Base-by-base conservation (phyloP, 2,797 vertebrate genomes). In the Arvicola amphibius region DNA sequence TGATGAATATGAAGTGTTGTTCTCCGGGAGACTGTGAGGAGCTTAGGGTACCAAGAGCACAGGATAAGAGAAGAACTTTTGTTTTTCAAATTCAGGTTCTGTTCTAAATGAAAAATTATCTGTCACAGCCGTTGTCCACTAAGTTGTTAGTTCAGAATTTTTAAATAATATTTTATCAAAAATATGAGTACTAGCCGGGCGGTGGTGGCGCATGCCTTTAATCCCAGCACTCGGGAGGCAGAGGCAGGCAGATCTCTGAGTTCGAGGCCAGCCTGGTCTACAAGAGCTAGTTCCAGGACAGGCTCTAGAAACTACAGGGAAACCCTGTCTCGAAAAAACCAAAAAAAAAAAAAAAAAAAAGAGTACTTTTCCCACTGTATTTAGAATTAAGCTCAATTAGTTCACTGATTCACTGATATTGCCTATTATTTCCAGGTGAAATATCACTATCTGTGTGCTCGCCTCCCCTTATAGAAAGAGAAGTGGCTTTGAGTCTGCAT, bases 351-450 rank as follows among this genome's bases (percentile, higher is more conserved):
- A n/a, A n/a, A n/a, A n/a, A n/a, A n/a, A n/a, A n/a, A n/a, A n/a
- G 43, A 56, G 77, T 51, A n/a, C 73, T 86, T 61, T 89, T 95
- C 34, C 6, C 12, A 43, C 84, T 25, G 81, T 34, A 81, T 86
- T 95, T 77, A 61, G 17, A 78, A 21, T 32, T 80, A 91, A 94
- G 92, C 46, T 91, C 87, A 51, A 17, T 94, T 92, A 63, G 27
- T 63, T 63, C 25, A 74, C 25, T 2, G 0, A 73, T 80, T 48
- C 4, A n/a, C 65, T 84, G 43, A 16, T 95, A 17, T 91, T 92
- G 19, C 6, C 74, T 90, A 34, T 16, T 86, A 61, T 79, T 83
- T 88, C 89, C 76, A 87, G 8, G 37, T 40, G 16, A 79, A 71
- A 65, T 71, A 88, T 40, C 29, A 71, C 56, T 73, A 84, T 48